Evolutionary conservation across 2,113 vertebrate genomes (phyloP).

Genomic region (Tyrannus savana): DNA sequence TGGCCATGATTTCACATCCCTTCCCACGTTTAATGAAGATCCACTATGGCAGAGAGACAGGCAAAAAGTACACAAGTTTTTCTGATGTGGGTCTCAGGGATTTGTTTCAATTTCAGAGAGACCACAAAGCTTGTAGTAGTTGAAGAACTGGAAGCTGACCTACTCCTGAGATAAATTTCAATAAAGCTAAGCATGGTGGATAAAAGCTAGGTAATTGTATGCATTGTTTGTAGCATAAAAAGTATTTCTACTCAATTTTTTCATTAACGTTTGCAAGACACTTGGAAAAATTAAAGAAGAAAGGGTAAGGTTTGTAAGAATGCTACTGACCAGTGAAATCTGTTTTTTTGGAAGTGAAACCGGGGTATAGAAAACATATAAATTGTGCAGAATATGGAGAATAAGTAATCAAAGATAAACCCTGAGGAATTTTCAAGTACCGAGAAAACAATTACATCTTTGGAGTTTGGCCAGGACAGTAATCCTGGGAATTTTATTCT

Average conservation of each 20-base stretch:
- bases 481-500: neutral
- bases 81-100: neutral
- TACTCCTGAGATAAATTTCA: neutral
- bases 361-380: neutral
- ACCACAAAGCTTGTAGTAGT: neutral
- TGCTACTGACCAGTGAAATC: neutral
- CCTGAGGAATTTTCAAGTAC: neutral
- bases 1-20: neutral
- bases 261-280: neutral
- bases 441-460: neutral
- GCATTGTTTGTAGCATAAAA: neutral
- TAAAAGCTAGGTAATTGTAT: neutral
- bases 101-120: neutral
- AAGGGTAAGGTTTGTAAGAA: neutral
- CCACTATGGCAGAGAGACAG: neutral
- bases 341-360: neutral
- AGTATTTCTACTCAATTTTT: neutral
- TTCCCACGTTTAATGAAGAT: neutral
- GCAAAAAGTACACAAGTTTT: neutral
- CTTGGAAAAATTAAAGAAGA: neutral
- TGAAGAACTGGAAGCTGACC: neutral
- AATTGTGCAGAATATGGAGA: neutral
- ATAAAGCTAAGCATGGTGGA: neutral
- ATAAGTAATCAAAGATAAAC: neutral
- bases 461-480: neutral